Conservation (phyloP, 1,140 invertebrate genomes). For the Drosophila saltans region DNA sequence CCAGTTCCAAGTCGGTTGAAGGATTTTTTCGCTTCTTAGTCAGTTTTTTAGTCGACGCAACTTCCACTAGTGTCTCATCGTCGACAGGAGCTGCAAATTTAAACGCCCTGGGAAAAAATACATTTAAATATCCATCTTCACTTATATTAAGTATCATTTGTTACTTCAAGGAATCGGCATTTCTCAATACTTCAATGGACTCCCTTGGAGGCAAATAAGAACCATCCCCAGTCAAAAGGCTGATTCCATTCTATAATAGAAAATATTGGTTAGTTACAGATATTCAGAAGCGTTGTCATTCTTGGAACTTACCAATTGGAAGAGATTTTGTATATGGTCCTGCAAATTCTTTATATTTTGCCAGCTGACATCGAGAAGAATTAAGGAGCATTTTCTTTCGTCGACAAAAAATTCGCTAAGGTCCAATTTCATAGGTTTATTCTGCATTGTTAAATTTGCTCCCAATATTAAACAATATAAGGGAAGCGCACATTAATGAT, state of each 20-base stretch:
- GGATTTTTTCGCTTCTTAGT: slow-evolving; percentile 52
- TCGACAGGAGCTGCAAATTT: not conserved
- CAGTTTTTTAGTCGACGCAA: slow-evolving; percentile 10
- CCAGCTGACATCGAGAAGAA: slow-evolving; percentile 49
- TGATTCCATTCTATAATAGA: slow-evolving; percentile 41
- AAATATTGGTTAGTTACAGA: not conserved
- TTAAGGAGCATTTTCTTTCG: slow-evolving; percentile 42
- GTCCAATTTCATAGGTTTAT: slow-evolving; percentile 62
- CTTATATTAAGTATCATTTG: not conserved
- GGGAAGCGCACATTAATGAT: not conserved
- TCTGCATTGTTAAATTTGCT: slow-evolving; percentile 32
- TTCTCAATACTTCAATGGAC: slow-evolving; percentile 48
- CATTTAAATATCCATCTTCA: not conserved
- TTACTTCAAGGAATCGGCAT: slow-evolving; percentile 46
- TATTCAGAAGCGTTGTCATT: no score
- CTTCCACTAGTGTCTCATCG: not conserved
- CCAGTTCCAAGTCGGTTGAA: slow-evolving; percentile 20
- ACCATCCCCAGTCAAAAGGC: slow-evolving; percentile 56
- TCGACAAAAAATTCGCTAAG: slow-evolving; percentile 61
- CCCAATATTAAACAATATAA: not conserved
- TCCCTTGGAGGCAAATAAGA: slow-evolving; percentile 64
- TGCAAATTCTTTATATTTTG: slow-evolving; percentile 58
- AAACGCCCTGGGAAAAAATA: slow-evolving; percentile 30
- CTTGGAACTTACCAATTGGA: slow-evolving; percentile 40
- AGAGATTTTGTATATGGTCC: slow-evolving; percentile 61